Base-by-base conservation (phyloP, 1,140 invertebrate species). In the Papilio polytes region DNA sequence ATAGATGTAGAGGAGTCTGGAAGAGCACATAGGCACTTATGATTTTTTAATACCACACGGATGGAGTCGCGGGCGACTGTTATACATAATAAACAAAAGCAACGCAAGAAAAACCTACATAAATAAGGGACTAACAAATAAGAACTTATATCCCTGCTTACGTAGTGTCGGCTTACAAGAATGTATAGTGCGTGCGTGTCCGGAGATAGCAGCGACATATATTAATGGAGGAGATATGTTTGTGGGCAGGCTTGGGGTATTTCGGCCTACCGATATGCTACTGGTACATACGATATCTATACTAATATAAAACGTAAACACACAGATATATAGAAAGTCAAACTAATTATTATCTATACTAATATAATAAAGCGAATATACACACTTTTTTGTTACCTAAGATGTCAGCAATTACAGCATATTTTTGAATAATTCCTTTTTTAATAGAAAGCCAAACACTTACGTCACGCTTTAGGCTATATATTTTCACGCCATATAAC, bases 161-260 rank as follows among this genome's bases (percentile, higher is more conserved):
- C 77, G 77, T 78, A 56, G 77, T 78, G 56, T 78, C 77, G 15
- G 56, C 56, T 78, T 78, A 78, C 77, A 26, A 76, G 10, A 20
- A 76, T 76, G 26, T 76, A 76, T 18, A 74, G 20, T 22, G 74
- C 44, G 44, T 15, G 74, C 74, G 41, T 46, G 74, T 46, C n/a
- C n/a, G 12, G 44, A 22, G 74, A 76, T 76, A 76, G 4, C 20
- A 20, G 7, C 46, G 74, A 76, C 74, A 31, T 2, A 46, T 76
- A 76, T 76, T 76, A 76, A 76, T 76, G 74, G 22, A 20, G 8
- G 20, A 26, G 74, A 51, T 51, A 76, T 2, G 41, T 22, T 22
- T 7, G 46, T 26, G 20, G 18, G 44, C n/a, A 12, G 18, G 44
- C n/a, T 20, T 59, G 2, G 4, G 13, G 26, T 31, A 70, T 70